Percentiles rank a stretch among this genome's conserved stretches.
Evolutionary conservation across 2,113 vertebrate genomes (phyloP).

Genomic region (Chunga burmeisteri): DNA sequence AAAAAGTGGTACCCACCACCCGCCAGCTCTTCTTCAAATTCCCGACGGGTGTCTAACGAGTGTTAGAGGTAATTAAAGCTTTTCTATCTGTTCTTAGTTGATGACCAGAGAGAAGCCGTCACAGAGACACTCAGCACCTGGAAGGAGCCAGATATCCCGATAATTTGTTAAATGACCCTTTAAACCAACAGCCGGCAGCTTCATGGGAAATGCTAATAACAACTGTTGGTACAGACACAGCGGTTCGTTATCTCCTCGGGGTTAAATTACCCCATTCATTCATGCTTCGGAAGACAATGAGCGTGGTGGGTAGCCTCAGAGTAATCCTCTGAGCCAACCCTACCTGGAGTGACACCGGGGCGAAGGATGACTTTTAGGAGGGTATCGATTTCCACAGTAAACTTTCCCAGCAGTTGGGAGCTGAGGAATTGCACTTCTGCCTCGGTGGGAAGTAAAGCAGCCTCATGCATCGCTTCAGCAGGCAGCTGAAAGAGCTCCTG

Average conservation of each 20-base stretch:
- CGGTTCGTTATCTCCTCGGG: slow-evolving; percentile 56
- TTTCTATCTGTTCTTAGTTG: neutral
- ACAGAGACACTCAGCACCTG: neutral
- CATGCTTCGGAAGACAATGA: slow-evolving; percentile 74
- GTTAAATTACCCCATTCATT: slow-evolving; percentile 71
- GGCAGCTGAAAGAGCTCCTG: slow-evolving; percentile 21
- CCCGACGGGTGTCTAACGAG: accelerated
- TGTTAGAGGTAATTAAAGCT: neutral
- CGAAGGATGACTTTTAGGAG: slow-evolving; percentile 66
- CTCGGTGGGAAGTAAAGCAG: neutral
- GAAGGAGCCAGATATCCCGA: neutral
- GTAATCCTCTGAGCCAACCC: slow-evolving; percentile 78
- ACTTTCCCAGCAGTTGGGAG: slow-evolving; percentile 8
- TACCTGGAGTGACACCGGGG: slow-evolving; percentile 68
- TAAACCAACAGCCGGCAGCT: slow-evolving; percentile 36
- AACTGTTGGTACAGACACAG: slow-evolving; percentile 35
- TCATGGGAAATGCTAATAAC: slow-evolving; percentile 80
- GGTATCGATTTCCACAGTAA: slow-evolving; percentile 78
- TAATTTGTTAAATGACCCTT: neutral
- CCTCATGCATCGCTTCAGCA: neutral
- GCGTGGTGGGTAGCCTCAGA: slow-evolving; percentile 56
- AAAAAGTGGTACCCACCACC: neutral
- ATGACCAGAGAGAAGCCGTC: neutral
- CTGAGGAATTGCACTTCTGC: neutral
- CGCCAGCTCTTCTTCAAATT: accelerated